Base-by-base conservation (phyloP, 2,888 invertebrate genomes). In the Polietes domitor region DNA sequence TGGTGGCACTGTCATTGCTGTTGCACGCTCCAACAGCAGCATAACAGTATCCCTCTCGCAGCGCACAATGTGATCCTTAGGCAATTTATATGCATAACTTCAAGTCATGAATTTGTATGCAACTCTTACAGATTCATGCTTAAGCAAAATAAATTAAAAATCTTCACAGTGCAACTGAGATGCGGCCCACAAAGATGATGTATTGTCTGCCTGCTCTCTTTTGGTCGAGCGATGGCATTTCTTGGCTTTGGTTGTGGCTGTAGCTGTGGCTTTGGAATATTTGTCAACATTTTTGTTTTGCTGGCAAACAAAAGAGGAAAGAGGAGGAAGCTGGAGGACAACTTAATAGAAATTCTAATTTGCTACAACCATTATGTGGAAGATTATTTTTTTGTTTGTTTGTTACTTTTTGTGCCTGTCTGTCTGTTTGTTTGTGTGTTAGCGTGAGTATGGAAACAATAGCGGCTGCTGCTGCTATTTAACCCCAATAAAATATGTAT, bases 31-130 rank as follows among this genome's bases (percentile, higher is more conserved):
- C 10, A 47, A 47, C 47, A 47, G n/a, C 47, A 47, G 47, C 47
- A 5, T n/a, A 12, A 15, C 26, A 12, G 37, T 1, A 12, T 37
- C 32, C n/a, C n/a, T n/a, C n/a, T n/a, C n/a, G n/a, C n/a, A n/a
- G n/a, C n/a, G n/a, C n/a, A n/a, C 17, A 12, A 50, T 21, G 26
- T 26, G 55, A 74, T 73, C 71, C 73, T 63, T 24, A 81, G 81
- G 78, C 76, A 81, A 84, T 84, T 81, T 84, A 73, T 78, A 81
- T 84, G 80, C 84, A 84, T 76, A 78, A 79, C 81, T 73, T 81
- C 53, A 81, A 68, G 78, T 76, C 41, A 68, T 68, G 68, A 68
- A 41, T 68, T 68, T 68, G 43, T 68, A 68, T 68, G 68, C 43
- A 37, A 10, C 37, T 41, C 65, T 41, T 4, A 68, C 12, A 65